Evolutionary conservation across 2,797 vertebrate species (phyloP), one percentile per base, ranked within the genome.

Genomic region (Chelmon rostratus): DNA sequence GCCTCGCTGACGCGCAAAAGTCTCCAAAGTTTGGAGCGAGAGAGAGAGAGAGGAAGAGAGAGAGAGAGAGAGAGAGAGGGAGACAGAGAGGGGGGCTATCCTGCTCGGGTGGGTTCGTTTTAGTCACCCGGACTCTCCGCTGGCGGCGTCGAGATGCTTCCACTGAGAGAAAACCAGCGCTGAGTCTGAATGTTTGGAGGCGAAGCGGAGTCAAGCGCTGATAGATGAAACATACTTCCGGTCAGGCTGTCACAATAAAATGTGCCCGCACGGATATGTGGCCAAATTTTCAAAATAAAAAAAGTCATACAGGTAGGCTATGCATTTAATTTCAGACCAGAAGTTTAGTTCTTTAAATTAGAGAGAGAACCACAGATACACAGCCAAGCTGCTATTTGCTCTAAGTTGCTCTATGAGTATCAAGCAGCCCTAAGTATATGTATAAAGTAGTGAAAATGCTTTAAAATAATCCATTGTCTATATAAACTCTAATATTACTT

Each of bases 111-210:
- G 52, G 35, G 72, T 44, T 79, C 65, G 68, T 35, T 76, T 72
- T 33, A 18, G 28, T 69, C 50, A 73, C 75, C 84, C 75, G 76
- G 78, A 72, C 71, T 78, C 38, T 37, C 73, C 65, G 78, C 58
- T 18, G 46, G 42, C n/a, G 66, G 19, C 2, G 40, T 16, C 10
- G 25, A 77, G 84, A 88, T 79, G 89, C 76, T 75, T 37, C 58
- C 9, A 42, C 50, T 23, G 46, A 52, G 18, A 18, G 50, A 52
- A 35, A 42, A 42, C 28, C 38, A 38, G 8, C 38, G 38, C 8
- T 8, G 38, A 66, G 8, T 19, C 3, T 13, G 25, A 1, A 46
- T 38, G 4, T 19, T 35, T 66, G n/a, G 50, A 68, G 31, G 44
- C 11, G 23, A 19, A 19, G 21, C 4, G 8, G 16, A 6, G 58